Evolutionary conservation across 1,140 invertebrate genomes (phyloP), one percentile per base, ranked within the genome.

Genomic region (Cyclina sinensis): DNA sequence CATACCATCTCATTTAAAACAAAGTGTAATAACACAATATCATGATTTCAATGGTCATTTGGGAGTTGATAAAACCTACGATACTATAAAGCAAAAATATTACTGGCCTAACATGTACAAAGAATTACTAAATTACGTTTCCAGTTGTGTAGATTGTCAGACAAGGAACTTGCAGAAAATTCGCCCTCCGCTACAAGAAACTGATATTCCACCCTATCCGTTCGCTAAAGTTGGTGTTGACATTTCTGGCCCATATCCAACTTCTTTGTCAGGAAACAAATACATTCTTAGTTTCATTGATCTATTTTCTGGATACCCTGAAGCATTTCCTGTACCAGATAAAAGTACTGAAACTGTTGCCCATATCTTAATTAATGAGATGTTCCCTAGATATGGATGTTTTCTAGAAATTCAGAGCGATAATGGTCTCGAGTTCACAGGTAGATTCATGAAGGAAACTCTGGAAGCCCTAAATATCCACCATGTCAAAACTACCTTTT

Each of bases 291-390:
- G 27, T 0, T 89, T 90, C 57, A 62, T 90, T 46, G 79, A 87
- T 37, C 43, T 70, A 14, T 90, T 87, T 54, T 54, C 35, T 57
- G 70, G 88, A 14, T 91, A 73, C 68, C 81, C 82, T 0, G 90
- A 90, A 84, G 90, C 88, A 51, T 92, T 91, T 21, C n/a, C 51
- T 18, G 46, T 78, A 14, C 74, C n/a, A 9, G 65, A 88, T 62
- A 88, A 90, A 81, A 46, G 0, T n/a, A 85, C 74, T 3, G 78
- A 86, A 27, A 89, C 39, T 30, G 70, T 91, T 0, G 76, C 59
- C 4, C 87, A 91, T 65, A 30, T 91, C 14, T 32, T 90, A 16
- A 57, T 91, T 0, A 70, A 91, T 21, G 89, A 91, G 82, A 89
- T 91, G 51, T 87, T 88, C 57, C 89, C 89, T 16, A 54, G 86